phyloP scores from a whole-genome alignment of 2,113 vertebrate species.

The Enhydra lutris region DNA sequence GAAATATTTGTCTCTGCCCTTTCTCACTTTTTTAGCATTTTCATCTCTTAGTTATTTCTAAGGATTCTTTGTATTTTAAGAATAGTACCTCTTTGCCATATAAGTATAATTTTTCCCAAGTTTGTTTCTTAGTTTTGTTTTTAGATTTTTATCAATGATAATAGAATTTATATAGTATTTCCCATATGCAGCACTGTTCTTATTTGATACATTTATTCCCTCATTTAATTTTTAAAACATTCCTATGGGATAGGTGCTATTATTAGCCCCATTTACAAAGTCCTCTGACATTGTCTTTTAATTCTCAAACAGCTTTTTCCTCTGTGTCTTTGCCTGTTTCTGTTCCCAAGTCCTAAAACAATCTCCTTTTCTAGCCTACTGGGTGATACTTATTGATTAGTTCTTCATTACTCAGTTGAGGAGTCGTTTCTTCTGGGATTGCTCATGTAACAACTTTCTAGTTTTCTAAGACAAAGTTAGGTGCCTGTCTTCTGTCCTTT shows the following conservation, averaged over 20 bases:
- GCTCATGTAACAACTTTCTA: not conserved
- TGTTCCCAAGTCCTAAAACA: slow-evolving; percentile 9
- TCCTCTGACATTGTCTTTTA: slow-evolving; percentile 18
- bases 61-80: slow-evolving; percentile 6
- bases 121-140: slow-evolving; percentile 36
- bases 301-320: not conserved
- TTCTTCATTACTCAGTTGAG: slow-evolving; percentile 14
- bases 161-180: not conserved
- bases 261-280: not conserved
- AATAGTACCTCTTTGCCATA: not conserved
- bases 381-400: not conserved
- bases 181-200: not conserved
- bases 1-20: not conserved
- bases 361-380: not conserved
- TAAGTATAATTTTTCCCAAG: not conserved
- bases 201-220: not conserved
- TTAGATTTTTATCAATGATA: not conserved
- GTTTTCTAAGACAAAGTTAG: not conserved
- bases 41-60: slow-evolving; percentile 24
- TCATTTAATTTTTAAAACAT: not conserved
- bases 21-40: not conserved
- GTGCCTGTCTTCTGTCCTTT: not conserved
- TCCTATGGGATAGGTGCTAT: not conserved
- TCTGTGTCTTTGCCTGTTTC: slow-evolving; percentile 13
- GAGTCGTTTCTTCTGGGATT: slow-evolving; percentile 32